Percentiles rank a stretch among this genome's conserved stretches.
phyloP scores from a whole-genome alignment of 2,888 invertebrate species.

The Phengaris arion region DNA sequence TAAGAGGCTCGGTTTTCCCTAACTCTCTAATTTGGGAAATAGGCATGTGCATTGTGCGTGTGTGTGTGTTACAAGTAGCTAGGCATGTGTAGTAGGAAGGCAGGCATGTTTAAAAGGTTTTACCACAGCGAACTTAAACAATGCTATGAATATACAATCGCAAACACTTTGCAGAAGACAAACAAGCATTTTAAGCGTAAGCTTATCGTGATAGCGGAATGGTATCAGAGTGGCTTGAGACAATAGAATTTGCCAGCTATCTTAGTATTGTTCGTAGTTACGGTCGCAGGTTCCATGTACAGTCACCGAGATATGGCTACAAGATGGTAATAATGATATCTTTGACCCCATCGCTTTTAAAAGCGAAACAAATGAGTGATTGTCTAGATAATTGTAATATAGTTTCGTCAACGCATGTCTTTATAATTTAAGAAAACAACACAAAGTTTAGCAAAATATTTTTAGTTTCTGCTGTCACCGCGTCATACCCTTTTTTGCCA shows the following conservation, averaged over 20 bases:
- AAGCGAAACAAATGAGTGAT: slow-evolving; percentile 22
- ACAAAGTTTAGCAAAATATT: too few species aligned
- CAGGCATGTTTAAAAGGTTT: too few species aligned
- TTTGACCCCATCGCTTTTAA: slow-evolving; percentile 28
- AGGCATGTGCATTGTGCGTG: too few species aligned
- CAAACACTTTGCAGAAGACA: slow-evolving; percentile 21
- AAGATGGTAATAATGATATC: slow-evolving; percentile 27
- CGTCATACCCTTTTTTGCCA: too few species aligned
- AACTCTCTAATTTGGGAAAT: too few species aligned
- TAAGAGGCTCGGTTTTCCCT: too few species aligned
- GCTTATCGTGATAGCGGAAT: slow-evolving; percentile 55
- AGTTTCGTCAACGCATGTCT: background rate
- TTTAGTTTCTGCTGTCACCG: too few species aligned
- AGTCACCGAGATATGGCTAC: slow-evolving; percentile 20
- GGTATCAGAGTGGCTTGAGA: slow-evolving; percentile 49
- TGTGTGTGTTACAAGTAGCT: too few species aligned
- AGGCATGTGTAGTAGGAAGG: too few species aligned
- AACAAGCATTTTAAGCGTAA: slow-evolving; percentile 46
- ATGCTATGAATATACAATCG: slow-evolving; percentile 8
- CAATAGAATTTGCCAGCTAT: slow-evolving; percentile 45
- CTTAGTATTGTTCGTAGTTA: slow-evolving; percentile 48
- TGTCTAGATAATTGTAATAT: background rate
- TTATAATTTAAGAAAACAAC: background rate
- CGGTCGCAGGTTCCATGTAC: slow-evolving; percentile 29
- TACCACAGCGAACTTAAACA: background rate